Evolutionary conservation across 2,888 invertebrate species (phyloP).

Genomic region (Kryphioiulus occultus): DNA sequence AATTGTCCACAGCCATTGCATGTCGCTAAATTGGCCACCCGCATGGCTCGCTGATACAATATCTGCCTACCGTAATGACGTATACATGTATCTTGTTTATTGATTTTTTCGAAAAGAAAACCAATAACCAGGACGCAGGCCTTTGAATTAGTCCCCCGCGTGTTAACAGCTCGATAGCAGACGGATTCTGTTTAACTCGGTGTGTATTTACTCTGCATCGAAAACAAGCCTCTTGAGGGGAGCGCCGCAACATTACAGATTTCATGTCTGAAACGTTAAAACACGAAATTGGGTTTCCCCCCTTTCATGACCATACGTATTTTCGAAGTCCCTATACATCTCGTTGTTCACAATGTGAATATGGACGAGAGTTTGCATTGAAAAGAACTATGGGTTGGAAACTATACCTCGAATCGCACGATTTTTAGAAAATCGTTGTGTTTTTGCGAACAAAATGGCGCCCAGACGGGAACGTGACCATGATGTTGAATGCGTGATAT

Average conservation of each 20-base stretch:
- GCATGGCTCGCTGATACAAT: neutral
- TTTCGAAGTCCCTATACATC: neutral
- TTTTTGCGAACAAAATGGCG: neutral
- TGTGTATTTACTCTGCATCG: slow-evolving; percentile 4
- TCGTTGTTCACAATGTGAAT: too few species aligned
- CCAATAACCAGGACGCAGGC: neutral
- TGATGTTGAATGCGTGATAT: too few species aligned
- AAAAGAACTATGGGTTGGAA: neutral
- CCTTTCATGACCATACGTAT: neutral
- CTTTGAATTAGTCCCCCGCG: slow-evolving; percentile 35
- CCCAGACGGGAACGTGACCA: neutral
- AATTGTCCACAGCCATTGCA: neutral
- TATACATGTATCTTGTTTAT: slow-evolving; percentile 17
- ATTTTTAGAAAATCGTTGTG: neutral
- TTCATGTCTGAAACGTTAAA: neutral
- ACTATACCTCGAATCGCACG: neutral
- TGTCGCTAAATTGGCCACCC: neutral
- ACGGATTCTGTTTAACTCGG: slow-evolving; percentile 1
- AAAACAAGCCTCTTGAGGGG: slow-evolving; percentile 29
- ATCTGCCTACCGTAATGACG: neutral
- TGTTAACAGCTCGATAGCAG: slow-evolving; percentile 35
- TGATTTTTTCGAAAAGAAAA: neutral
- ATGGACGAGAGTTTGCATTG: neutral
- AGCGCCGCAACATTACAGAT: neutral
- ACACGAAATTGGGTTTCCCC: neutral